Evolutionary conservation across 1,140 invertebrate genomes (phyloP).

Genomic region (Tetranychus urticae): DNA sequence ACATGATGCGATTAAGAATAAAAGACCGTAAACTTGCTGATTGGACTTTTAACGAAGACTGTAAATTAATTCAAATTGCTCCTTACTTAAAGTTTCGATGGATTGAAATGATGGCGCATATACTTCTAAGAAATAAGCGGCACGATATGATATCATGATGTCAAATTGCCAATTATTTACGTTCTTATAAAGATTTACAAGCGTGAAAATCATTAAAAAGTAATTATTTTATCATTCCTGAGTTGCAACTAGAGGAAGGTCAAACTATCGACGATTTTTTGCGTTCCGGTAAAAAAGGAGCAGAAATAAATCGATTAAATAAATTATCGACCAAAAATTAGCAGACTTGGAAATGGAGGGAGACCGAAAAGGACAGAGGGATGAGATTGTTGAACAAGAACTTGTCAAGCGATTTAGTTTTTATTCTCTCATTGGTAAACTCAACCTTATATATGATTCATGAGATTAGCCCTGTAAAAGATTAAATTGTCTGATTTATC

Average conservation of each 20-base stretch:
- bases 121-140: not conserved
- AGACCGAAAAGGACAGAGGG: not conserved
- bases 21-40: not conserved
- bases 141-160: not conserved
- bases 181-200: not conserved
- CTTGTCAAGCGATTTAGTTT: not conserved
- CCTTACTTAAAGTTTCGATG: not conserved
- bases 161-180: not conserved
- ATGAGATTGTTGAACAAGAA: not conserved
- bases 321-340: not conserved
- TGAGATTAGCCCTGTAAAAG: not conserved
- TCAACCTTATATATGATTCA: not conserved
- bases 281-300: not conserved
- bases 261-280: not conserved
- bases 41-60: conserved; percentile 4
- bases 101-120: not conserved
- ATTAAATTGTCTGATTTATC: not conserved
- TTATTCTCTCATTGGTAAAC: not conserved
- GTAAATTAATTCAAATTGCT: not conserved
- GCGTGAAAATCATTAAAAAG: not conserved
- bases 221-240: not conserved
- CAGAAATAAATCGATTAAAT: not conserved
- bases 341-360: not conserved
- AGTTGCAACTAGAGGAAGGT: not conserved
- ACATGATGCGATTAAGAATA: conserved; percentile 1